Evolutionary conservation across 1,140 invertebrate genomes (phyloP).

Genomic region (Marisa cornuarietis): DNA sequence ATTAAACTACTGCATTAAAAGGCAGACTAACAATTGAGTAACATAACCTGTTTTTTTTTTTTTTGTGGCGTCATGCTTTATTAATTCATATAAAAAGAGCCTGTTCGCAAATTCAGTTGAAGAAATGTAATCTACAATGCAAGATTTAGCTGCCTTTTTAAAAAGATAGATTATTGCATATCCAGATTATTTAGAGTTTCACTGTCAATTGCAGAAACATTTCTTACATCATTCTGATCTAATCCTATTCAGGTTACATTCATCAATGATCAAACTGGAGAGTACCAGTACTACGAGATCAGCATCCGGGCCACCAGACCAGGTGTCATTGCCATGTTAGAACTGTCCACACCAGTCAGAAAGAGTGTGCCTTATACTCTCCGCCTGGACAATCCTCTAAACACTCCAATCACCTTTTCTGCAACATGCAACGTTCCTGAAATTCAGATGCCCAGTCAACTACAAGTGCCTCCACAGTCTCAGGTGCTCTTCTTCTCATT

Average conservation of each 20-base stretch:
- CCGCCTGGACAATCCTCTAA: constrained; percentile 62
- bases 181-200: not conserved
- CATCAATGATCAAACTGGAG: constrained; percentile 61
- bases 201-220: not conserved
- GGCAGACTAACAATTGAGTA: too few relatives aligned
- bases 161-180: too few relatives aligned
- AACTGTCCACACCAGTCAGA: constrained; percentile 62
- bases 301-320: constrained; percentile 59
- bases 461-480: constrained; percentile 56
- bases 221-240: not conserved
- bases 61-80: too few relatives aligned
- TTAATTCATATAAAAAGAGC: too few relatives aligned
- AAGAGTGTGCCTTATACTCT: constrained; percentile 59
- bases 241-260: constrained; percentile 58
- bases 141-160: too few relatives aligned
- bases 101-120: too few relatives aligned
- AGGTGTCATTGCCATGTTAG: constrained; percentile 56
- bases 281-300: constrained; percentile 65
- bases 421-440: constrained; percentile 56
- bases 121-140: too few relatives aligned
- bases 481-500: constrained; percentile 38
- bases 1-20: too few relatives aligned
- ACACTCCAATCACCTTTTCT: constrained; percentile 51
- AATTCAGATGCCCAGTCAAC: constrained; percentile 58
- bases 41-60: too few relatives aligned